Conservation (phyloP, 92 coral and sea anemone species). For the Epizoanthus scotinus region DNA sequence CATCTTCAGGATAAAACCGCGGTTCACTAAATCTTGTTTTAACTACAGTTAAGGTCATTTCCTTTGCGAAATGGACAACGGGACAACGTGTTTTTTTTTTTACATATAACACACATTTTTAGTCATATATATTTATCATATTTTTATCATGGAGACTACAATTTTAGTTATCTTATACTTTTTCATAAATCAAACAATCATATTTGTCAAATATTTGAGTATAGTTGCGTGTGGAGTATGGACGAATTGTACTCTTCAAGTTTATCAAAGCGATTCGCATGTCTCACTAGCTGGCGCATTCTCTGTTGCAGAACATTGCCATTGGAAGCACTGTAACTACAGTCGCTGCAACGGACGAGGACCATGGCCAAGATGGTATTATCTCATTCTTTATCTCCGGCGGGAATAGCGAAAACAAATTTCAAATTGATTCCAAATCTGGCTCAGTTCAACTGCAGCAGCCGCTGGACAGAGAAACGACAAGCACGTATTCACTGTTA, state of each 20-base stretch:
- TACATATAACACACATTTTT: no score
- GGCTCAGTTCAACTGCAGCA: constrained; percentile 55
- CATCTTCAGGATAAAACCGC: no score
- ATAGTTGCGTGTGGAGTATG: no score
- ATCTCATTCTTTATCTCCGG: constrained; percentile 46
- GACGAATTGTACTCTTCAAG: not conserved
- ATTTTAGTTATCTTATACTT: no score
- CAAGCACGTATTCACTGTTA: constrained; percentile 40
- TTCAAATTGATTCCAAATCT: constrained; percentile 61
- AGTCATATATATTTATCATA: no score
- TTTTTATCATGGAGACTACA: no score
- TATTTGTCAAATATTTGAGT: no score
- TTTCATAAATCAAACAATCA: no score
- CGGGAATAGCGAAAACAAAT: constrained; percentile 56
- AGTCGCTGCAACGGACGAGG: constrained; percentile 60
- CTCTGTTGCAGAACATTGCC: constrained; percentile 29
- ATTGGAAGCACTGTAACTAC: constrained; percentile 51
- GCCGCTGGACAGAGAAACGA: constrained; percentile 59
- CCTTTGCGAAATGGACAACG: no score
- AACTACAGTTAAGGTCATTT: no score
- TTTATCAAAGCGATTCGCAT: not conserved
- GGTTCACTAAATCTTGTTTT: no score
- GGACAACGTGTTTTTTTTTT: no score
- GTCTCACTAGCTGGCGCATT: not conserved
- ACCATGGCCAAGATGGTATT: constrained; percentile 57